Evolutionary conservation across 2,888 invertebrate species (phyloP), one percentile per base, ranked within the genome.

Genomic region (Dryocosmus kuriphilus): DNA sequence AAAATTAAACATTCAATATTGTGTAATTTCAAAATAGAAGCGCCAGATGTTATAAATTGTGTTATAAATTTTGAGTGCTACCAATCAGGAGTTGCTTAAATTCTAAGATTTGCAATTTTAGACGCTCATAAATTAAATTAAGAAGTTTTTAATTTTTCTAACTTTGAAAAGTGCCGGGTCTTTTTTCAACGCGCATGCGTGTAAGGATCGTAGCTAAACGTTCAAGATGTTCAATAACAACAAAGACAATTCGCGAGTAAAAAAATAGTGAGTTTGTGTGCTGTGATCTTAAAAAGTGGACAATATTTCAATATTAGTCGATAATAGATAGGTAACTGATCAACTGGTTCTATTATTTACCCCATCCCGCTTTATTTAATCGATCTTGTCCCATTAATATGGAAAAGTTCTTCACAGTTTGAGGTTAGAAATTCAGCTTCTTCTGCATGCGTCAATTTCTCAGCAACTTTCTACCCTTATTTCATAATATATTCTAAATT

Each of bases 201-300:
- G 27, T 19, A n/a, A 24, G 4, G 30, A 46, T n/a, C 19, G 6
- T 3, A 46, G 7, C 27, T n/a, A 4, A 71, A n/a, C n/a, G n/a
- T n/a, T n/a, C n/a, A n/a, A 32, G 6, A 32, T 51, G 46, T 71
- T 71, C 30, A 71, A 71, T 51, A 71, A 51, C 51, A 71, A 71
- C 71, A 71, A 71, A 46, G 46, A 19, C 32, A 71, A 9, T 51
- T 71, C 7, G 30, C 3, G 30, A 51, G 9, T 67, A 27, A 51
- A 71, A 65, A 6, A 51, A 8, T 51, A n/a, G 71, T 71, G 51
- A 46, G 32, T 71, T 71, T 71, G 6, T 30, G 46, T 30, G 14
- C 22, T 51, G 30, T 71, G 30, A 71, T 71, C 14, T 71, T 14
- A 32, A 51, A 71, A 51, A 71, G 9, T 71, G 46, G 51, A 19